Base-by-base conservation (phyloP, 2,888 invertebrate genomes). In the Apamea sordens region DNA sequence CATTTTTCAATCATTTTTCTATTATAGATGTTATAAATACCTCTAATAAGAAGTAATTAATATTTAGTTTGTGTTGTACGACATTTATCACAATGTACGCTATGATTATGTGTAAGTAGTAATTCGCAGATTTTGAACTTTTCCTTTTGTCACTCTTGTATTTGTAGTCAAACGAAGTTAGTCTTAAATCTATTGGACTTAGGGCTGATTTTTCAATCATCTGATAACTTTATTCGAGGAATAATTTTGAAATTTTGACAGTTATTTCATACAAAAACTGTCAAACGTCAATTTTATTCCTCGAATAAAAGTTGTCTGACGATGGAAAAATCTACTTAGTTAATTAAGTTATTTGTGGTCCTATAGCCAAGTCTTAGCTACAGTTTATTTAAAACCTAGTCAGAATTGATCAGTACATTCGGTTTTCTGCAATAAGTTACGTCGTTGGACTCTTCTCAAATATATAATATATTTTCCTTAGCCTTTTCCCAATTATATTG, bases 51-150 rank as follows among this genome's bases (percentile, higher is more conserved):
- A 21, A 65, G 61, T 15, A 13, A 28, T 50, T 21, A 11, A 47
- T 74, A 0, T 68, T 72, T 47, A 44, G 41, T 67, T 71, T 72
- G 28, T 77, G 41, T 44, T 76, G 36, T 73, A 78, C 59, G 59
- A 73, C 47, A 72, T 73, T 67, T 61, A 85, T 85, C 84, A 85
- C 84, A 86, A 78, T 74, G 13, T 79, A 83, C 67, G 71, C 83
- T 86, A 86, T 83, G 67, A 71, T 71, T 79, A 73, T 67, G 21
- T 74, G 36, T 82, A 84, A 69, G 32, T 73, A 84, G 36, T 56
- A 61, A 28, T 70, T 75, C 56, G 65, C 73, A 77, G 65, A 65
- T 82, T 84, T 79, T 72, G 44, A 50, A 61, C 47, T 18, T 77
- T 36, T 24, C 4, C 0, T 0, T 65, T 13, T 15, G 13, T 21